phyloP scores from a whole-genome alignment of 2,797 vertebrate species.

The Glyptemys insculpta region DNA sequence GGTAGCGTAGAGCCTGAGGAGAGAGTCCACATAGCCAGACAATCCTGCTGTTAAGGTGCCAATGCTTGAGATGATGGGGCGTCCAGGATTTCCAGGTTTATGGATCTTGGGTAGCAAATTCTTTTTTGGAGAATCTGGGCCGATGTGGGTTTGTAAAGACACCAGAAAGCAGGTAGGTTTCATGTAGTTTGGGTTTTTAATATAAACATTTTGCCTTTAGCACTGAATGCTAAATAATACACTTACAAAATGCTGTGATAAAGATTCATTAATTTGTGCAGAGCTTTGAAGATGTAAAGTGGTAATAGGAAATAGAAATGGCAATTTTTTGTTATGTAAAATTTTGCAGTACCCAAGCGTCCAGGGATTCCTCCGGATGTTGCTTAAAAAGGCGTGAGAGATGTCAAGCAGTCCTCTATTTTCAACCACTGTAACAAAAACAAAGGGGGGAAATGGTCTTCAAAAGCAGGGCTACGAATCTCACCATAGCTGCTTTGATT shows the following conservation, averaged over 20 bases:
- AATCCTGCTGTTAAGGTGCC: no score
- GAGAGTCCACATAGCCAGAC: no score
- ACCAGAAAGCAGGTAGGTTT: background rate
- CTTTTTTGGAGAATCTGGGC: background rate
- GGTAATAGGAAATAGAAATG: background rate
- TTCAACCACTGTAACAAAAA: constrained; percentile 11
- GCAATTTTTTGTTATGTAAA: background rate
- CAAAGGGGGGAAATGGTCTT: background rate
- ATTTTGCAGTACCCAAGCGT: background rate
- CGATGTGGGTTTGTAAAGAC: background rate
- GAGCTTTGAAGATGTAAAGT: background rate
- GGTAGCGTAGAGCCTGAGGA: no score
- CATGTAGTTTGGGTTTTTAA: background rate
- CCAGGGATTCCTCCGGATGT: background rate
- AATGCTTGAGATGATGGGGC: no score
- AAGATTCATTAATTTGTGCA: background rate
- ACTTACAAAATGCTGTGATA: background rate
- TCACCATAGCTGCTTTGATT: constrained; percentile 42
- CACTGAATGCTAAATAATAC: background rate
- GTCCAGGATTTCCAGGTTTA: no score
- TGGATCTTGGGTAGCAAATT: background rate
- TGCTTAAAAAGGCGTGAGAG: background rate
- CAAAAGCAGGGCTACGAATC: constrained; percentile 45
- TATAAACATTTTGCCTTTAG: background rate
- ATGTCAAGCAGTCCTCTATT: constrained; percentile 13